Percentiles rank a stretch among this genome's conserved stretches.
phyloP scores from a whole-genome alignment of 1,140 invertebrate species.

The Ceratina japonica region DNA sequence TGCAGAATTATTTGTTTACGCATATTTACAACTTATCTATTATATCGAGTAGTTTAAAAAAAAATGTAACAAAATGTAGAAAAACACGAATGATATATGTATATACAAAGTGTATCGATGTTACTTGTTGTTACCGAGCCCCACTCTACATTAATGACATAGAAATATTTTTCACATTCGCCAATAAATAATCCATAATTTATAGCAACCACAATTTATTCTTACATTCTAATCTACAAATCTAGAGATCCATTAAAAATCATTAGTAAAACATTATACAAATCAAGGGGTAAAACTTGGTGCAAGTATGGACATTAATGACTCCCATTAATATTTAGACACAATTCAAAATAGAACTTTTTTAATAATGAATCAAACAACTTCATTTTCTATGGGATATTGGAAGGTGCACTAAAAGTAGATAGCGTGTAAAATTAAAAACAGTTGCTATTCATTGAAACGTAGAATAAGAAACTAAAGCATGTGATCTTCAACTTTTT shows the following conservation, averaged over 20 bases:
- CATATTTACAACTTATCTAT: constrained; percentile 67
- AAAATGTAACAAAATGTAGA: constrained; percentile 75
- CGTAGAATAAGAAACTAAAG: no score
- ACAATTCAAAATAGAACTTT: no score
- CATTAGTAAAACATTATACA: constrained; percentile 35
- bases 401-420: no score
- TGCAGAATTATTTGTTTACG: constrained; percentile 46
- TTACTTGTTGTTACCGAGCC: constrained; percentile 44
- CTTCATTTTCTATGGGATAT: no score
- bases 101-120: constrained; percentile 50
- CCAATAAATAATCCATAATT: constrained; percentile 14
- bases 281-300: not conserved
- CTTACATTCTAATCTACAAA: constrained; percentile 1
- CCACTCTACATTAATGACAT: constrained; percentile 14
- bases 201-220: not conserved
- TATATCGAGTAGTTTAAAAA: constrained; percentile 62
- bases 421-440: no score
- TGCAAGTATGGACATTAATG: no score
- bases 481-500: no score
- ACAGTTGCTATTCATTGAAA: no score
- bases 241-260: constrained; percentile 6
- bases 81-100: constrained; percentile 71
- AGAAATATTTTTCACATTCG: constrained; percentile 12
- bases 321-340: no score
- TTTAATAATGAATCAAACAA: no score